phyloP scores from a whole-genome alignment of 92 coral and sea anemone genomes.

The Blastomussa wellsi region DNA sequence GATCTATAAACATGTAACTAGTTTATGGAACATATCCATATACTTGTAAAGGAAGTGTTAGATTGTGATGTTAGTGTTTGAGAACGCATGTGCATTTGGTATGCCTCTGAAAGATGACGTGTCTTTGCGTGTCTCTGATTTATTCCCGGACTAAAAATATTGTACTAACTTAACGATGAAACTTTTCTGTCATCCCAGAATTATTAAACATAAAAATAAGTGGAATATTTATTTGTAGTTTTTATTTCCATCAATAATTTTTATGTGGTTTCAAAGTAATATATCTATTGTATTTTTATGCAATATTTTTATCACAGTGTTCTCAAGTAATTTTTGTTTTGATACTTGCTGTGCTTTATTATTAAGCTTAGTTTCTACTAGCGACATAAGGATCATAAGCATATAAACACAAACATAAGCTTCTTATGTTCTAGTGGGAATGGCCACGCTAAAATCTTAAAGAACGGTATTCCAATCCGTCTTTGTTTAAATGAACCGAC shows the following conservation, averaged over 20 bases:
- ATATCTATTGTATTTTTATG: neutral
- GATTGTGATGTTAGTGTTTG: neutral
- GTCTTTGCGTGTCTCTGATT: neutral
- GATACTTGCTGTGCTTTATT: neutral
- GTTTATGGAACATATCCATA: neutral
- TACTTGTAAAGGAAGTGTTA: neutral
- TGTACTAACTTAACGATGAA: neutral
- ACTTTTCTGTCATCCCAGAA: neutral
- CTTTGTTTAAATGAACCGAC: too few species aligned
- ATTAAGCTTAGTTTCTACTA: too few species aligned
- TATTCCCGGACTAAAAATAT: neutral
- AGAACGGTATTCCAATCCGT: too few species aligned
- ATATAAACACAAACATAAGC: too few species aligned
- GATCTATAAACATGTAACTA: neutral
- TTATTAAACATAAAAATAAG: neutral
- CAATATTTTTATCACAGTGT: neutral
- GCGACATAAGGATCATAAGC: too few species aligned
- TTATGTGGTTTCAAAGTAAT: neutral
- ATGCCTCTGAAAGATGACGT: conserved; percentile 10
- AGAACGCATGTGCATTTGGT: neutral
- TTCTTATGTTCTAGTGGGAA: too few species aligned
- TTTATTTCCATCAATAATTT: neutral
- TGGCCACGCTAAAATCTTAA: too few species aligned
- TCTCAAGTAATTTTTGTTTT: neutral
- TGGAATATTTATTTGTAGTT: neutral